Conservation (phyloP, 2,888 invertebrate species). For the Tachina lurida region DNA sequence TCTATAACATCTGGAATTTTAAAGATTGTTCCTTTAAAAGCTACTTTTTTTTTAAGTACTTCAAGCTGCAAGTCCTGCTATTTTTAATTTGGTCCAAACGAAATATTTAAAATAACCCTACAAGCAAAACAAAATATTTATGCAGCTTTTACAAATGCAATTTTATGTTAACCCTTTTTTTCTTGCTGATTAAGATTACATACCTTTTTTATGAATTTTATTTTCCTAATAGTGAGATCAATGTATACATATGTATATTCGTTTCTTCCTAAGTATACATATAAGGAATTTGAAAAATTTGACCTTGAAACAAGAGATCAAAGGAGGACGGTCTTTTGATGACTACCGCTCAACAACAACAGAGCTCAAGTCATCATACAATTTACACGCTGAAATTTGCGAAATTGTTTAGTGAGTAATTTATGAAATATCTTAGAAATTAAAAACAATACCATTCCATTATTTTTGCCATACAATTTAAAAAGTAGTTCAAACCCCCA, state of each 20-base stretch:
- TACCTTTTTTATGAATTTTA: neutral
- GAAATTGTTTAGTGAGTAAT: conserved; percentile 58
- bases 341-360: conserved; percentile 14
- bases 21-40: too few relatives aligned
- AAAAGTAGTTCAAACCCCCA: conserved; percentile 35
- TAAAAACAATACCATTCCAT: conserved; percentile 47
- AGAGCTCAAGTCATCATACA: too few relatives aligned
- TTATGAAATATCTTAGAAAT: conserved; percentile 56
- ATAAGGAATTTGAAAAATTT: conserved; percentile 53
- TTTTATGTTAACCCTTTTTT: neutral
- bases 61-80: too few relatives aligned
- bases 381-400: conserved; percentile 27
- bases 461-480: conserved; percentile 39
- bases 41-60: too few relatives aligned
- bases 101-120: neutral
- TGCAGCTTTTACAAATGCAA: neutral
- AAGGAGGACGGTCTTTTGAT: conserved; percentile 49
- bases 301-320: conserved; percentile 62
- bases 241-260: too few relatives aligned
- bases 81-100: too few relatives aligned
- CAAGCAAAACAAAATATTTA: neutral
- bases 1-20: too few relatives aligned
- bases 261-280: conserved; percentile 19
- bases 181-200: neutral
- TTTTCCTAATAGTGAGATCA: conserved; percentile 53